A percentile compares a stretch with the other conserved stretches of the same genome.
Conservation (phyloP, 1,140 invertebrate species). For the Drosophila punjabiensis region DNA sequence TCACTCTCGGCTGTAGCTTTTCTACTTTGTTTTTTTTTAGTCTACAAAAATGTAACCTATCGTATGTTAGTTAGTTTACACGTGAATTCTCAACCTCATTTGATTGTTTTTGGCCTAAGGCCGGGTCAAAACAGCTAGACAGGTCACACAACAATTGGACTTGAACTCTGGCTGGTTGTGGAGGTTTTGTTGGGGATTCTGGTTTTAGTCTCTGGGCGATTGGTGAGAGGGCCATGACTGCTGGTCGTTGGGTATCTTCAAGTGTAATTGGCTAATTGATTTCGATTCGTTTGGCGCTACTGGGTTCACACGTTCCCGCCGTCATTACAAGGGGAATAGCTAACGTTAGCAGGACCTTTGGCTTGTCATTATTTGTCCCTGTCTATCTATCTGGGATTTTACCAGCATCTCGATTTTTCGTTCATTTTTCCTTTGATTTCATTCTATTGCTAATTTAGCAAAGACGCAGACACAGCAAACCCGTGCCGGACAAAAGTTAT, state of each 20-base stretch:
- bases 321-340: slow-evolving; percentile 31
- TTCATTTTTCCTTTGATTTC: slow-evolving; percentile 36
- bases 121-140: slow-evolving; percentile 59
- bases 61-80: not conserved
- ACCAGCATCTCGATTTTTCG: slow-evolving; percentile 3
- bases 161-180: slow-evolving; percentile 7
- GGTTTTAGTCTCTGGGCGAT: not conserved
- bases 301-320: slow-evolving; percentile 65
- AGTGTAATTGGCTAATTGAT: slow-evolving; percentile 83
- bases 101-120: slow-evolving; percentile 1
- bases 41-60: not conserved
- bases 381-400: slow-evolving; percentile 65
- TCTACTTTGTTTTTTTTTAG: not conserved
- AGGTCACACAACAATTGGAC: slow-evolving; percentile 53
- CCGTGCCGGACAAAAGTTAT: slow-evolving; percentile 66
- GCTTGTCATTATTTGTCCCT: slow-evolving; percentile 72
- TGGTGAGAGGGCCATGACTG: slow-evolving; percentile 23
- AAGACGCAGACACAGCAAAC: slow-evolving; percentile 76
- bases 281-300: slow-evolving; percentile 72
- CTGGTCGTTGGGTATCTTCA: slow-evolving; percentile 60
- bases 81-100: not conserved
- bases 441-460: slow-evolving; percentile 68
- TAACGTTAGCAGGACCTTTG: slow-evolving; percentile 78
- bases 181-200: slow-evolving; percentile 4
- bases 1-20: not conserved